A percentile compares a stretch with the other conserved stretches of the same genome.
Conservation (phyloP, 2,113 vertebrate species). For the Amphilophus citrinellus region DNA sequence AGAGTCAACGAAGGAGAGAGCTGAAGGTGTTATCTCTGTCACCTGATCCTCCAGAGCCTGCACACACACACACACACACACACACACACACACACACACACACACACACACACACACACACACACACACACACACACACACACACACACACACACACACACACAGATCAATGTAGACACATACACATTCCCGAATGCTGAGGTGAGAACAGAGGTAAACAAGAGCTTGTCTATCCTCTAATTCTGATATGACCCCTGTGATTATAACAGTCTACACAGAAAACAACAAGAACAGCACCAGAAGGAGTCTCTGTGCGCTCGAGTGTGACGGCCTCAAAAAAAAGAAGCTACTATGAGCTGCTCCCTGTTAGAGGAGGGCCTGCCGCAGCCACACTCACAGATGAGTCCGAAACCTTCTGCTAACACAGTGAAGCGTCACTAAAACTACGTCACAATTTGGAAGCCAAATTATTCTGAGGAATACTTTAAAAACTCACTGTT, state of each 20-base stretch:
- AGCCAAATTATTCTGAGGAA: neutral
- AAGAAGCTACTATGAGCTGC: neutral
- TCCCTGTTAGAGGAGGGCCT: fast-evolving
- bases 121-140: slow-evolving; percentile 23
- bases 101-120: slow-evolving; percentile 33
- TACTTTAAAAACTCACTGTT: fast-evolving
- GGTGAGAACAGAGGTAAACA: neutral
- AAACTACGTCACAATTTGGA: fast-evolving
- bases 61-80: slow-evolving; percentile 24
- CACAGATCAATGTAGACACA: neutral
- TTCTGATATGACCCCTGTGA: neutral
- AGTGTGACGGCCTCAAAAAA: fast-evolving
- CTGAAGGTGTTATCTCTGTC: slow-evolving; percentile 88
- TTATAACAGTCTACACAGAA: no score
- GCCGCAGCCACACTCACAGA: neutral
- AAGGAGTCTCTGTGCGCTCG: neutral
- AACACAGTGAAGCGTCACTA: fast-evolving
- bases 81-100: neutral
- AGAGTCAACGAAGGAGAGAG: slow-evolving; percentile 90
- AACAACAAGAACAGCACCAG: fast-evolving
- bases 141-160: slow-evolving; percentile 28
- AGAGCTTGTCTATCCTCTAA: neutral
- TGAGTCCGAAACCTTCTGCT: fast-evolving
- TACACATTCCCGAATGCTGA: neutral
- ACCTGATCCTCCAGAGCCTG: slow-evolving; percentile 92